Base-by-base conservation (phyloP, 2,113 vertebrate species). In the Eptatretus burgeri region DNA sequence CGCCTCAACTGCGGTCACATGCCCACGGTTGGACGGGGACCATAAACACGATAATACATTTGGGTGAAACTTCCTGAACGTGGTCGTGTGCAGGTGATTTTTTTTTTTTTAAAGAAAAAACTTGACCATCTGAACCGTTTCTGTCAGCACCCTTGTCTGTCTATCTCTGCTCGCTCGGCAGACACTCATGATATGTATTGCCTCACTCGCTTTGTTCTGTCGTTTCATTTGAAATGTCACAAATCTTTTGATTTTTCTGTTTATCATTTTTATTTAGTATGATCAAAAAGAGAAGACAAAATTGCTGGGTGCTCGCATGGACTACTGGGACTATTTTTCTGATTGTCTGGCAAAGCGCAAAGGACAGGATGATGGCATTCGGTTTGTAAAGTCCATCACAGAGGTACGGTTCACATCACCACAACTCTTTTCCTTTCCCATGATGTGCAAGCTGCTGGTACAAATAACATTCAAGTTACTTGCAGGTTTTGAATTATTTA, bases 301-400 rank as follows among this genome's bases (percentile, higher is more conserved):
- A 2, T 79, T 96, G 66, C 73, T 96, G 66, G 82, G 88, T 13
- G 80, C 70, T 70, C 82, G 77, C 69, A 96, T 86, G 74, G 88
- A 96, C 75, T 96, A 94, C 75, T 96, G 89, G 89, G 88, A 96
- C 75, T 96, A 89, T 70, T 93, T 94, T 77, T 85, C 80, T 0
- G 81, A 85, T 70, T 96, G 89, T 70, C 75, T 96, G 74, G 78
- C 79, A 70, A 94, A 84, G 75, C 77, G 83, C 69, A 96, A 93
- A 73, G 89, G 89, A 69, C 78, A 81, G 73, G 93, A 81, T 51
- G 85, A 96, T 66, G 89, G 88, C 70, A 85, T 96, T 69, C 86
- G 86, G 68, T 94, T 93, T 51, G 86, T 96, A 70, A 94, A 82
- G 67, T 85, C 84, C 64, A 89, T 89, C 73, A 76, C 81, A 0